phyloP scores from a whole-genome alignment of 2,797 vertebrate genomes.

The Danio aesculapii region DNA sequence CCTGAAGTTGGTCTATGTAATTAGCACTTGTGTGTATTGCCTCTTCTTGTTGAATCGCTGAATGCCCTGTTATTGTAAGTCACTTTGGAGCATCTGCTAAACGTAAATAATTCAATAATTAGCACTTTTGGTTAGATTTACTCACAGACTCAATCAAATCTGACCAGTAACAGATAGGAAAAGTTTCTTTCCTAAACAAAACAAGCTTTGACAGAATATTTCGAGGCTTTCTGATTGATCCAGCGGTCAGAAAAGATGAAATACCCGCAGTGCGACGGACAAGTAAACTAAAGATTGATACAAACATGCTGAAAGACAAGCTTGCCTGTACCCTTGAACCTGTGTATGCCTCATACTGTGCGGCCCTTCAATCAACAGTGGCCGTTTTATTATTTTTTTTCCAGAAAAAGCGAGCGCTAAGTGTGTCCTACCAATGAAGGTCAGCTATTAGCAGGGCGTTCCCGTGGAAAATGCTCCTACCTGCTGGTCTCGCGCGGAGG shows the following conservation, averaged over 20 bases:
- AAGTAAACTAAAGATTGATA: slow-evolving; percentile 38
- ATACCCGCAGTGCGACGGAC: background rate
- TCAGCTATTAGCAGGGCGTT: slow-evolving; percentile 51
- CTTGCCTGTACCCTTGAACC: background rate
- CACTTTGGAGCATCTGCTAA: too few species aligned
- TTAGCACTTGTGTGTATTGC: too few species aligned
- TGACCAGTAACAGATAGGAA: background rate
- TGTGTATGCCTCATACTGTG: slow-evolving; percentile 16
- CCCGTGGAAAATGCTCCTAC: slow-evolving; percentile 25
- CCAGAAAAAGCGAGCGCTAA: background rate
- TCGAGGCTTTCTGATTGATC: background rate
- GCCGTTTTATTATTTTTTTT: slow-evolving; percentile 8
- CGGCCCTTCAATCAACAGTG: slow-evolving; percentile 46
- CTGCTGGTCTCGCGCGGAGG: slow-evolving; percentile 13
- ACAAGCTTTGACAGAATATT: background rate
- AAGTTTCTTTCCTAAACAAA: slow-evolving; percentile 15
- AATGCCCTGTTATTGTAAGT: too few species aligned
- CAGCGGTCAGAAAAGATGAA: background rate
- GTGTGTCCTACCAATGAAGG: slow-evolving; percentile 43
- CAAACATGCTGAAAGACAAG: slow-evolving; percentile 28
- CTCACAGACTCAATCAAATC: background rate
- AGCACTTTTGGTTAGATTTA: background rate
- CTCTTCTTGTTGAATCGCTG: too few species aligned
- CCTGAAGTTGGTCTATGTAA: too few species aligned
- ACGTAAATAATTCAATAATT: too few species aligned